A percentile compares a stretch with the other conserved stretches of the same genome.
Conservation (phyloP, 2,888 invertebrate species). For the Drosophila lacicola region DNA sequence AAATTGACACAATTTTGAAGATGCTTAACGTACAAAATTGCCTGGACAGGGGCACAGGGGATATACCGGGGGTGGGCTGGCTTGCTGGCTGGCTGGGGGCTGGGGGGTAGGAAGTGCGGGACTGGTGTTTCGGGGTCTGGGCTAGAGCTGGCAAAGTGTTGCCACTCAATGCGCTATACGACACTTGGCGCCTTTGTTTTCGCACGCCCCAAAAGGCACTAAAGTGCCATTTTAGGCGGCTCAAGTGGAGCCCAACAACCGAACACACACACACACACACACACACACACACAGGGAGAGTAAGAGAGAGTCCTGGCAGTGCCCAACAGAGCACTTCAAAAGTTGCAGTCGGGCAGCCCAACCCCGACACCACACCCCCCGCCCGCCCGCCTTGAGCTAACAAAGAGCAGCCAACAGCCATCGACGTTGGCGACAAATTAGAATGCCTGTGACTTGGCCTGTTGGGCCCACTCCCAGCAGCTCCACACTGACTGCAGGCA, state of each 20-base stretch:
- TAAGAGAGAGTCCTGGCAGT: conserved; percentile 8
- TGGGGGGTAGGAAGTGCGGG: too few relatives aligned
- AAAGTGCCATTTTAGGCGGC: conserved; percentile 83
- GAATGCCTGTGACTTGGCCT: conserved; percentile 57
- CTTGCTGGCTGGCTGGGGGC: background rate
- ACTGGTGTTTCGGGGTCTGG: conserved; percentile 2
- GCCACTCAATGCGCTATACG: conserved; percentile 76
- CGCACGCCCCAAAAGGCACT: conserved; percentile 80
- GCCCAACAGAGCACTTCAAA: conserved; percentile 69
- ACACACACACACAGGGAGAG: conserved; percentile 7
- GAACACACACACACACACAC: conserved; percentile 21
- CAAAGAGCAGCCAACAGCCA: conserved; percentile 53
- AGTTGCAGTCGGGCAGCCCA: conserved; percentile 64
- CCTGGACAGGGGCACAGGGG: conserved; percentile 32
- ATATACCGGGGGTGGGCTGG: conserved; percentile 5
- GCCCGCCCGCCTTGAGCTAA: conserved; percentile 26
- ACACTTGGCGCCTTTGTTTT: conserved; percentile 79
- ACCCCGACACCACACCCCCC: background rate
- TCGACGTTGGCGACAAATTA: conserved; percentile 74
- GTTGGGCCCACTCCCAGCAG: background rate
- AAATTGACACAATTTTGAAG: conserved; percentile 82
- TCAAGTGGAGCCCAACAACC: conserved; percentile 74
- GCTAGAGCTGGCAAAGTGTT: conserved; percentile 46
- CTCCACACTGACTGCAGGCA: conserved; percentile 33
- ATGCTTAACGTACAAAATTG: conserved; percentile 75